Percentiles rank a stretch among this genome's conserved stretches.
Evolutionary conservation across 2,888 invertebrate genomes (phyloP).

Genomic region (Nomada flava): DNA sequence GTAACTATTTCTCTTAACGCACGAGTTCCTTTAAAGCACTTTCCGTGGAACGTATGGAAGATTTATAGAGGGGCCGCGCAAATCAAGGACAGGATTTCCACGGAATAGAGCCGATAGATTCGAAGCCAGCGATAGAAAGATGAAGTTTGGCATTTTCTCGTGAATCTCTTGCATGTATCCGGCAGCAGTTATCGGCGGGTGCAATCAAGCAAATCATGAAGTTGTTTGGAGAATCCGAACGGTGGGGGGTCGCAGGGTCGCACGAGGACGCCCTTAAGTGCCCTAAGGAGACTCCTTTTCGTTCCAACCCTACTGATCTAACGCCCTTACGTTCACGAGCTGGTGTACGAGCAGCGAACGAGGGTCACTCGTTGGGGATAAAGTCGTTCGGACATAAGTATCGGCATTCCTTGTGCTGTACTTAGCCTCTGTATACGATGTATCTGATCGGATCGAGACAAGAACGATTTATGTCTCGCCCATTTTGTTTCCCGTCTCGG

Average conservation of each 20-base stretch:
- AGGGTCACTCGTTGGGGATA: conserved; percentile 68
- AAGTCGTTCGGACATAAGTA: conserved; percentile 70
- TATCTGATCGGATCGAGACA: conserved; percentile 57
- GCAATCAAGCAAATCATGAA: conserved; percentile 81
- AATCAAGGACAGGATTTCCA: conserved; percentile 28
- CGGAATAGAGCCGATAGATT: conserved; percentile 35
- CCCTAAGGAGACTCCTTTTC: conserved; percentile 82
- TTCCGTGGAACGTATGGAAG: not conserved
- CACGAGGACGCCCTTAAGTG: conserved; percentile 80
- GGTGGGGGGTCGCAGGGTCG: conserved; percentile 62
- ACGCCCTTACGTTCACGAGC: conserved; percentile 76
- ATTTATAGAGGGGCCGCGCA: conserved; percentile 2
- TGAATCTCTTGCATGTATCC: conserved; percentile 67
- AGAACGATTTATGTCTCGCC: conserved; percentile 53
- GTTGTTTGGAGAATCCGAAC: conserved; percentile 77
- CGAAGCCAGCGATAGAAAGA: conserved; percentile 51
- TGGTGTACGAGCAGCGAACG: conserved; percentile 73
- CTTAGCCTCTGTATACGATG: conserved; percentile 59
- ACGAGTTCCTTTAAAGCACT: conserved; percentile 16
- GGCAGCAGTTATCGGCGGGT: conserved; percentile 71
- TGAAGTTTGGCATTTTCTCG: conserved; percentile 53
- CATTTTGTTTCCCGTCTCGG: conserved; percentile 49
- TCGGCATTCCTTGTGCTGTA: conserved; percentile 61
- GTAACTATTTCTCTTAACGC: conserved; percentile 15
- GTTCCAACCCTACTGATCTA: conserved; percentile 77